Base-by-base conservation (phyloP, 2,888 invertebrate genomes). In the Vanessa cardui region DNA sequence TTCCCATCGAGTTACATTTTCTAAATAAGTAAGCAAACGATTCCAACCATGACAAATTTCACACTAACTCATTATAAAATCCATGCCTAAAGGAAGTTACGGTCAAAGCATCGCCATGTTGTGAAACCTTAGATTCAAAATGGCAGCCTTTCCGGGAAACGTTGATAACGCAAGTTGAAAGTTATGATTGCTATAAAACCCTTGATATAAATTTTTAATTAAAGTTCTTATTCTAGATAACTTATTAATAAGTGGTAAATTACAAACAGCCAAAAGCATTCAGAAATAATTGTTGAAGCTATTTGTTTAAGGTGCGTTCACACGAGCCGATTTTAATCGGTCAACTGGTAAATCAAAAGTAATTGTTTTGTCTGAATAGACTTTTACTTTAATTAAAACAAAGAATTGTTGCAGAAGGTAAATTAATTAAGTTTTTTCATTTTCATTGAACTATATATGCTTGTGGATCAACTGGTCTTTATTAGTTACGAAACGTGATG, bases 111-210 rank as follows among this genome's bases (percentile, higher is more conserved):
- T 18, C 31, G 59, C 59, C 59, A 39, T 64, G 44, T 65, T 60
- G 58, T 59, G 65, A 65, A 65, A 65, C 39, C n/a, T 47, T 21
- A 39, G 64, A 50, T n/a, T 44, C 21, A 67, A 64, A 64, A 56
- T 62, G 50, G 39, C 62, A n/a, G 50, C n/a, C 18, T 31, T 52
- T 62, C 62, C 62, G 46, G 66, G 50, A 58, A 31, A 54, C 50
- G 50, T 18, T 39, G 47, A 64, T 64, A 47, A 45, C 26, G 54
- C 44, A 9, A 39, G 44, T 61, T 20, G 45, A 49, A 54, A 58
- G 62, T 62, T 66, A 61, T 60, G 63, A 63, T 60, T 60, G 26
- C n/a, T 15, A 60, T 60, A 26, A 60, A 39, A 12, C 12, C 12
- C 39, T 9, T 2, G 12, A 39, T 39, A 39, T 39, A 39, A 26